Evolutionary conservation across 1,140 invertebrate genomes (phyloP).

Genomic region (Eueides isabella): DNA sequence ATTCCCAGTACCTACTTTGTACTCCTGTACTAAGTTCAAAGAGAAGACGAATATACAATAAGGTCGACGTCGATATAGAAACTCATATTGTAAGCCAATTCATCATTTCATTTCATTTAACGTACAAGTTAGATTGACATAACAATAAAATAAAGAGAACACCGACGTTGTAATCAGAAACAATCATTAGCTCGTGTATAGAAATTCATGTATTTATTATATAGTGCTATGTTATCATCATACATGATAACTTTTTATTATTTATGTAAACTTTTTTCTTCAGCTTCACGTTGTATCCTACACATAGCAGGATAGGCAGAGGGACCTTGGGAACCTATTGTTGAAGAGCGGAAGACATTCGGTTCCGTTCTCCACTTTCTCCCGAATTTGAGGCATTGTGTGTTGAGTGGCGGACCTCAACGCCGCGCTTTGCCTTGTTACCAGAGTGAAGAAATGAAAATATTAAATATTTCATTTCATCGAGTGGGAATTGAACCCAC

Average conservation of each 20-base stretch:
- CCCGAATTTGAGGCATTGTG: no score
- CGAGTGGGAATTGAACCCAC: no score
- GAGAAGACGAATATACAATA: constrained; percentile 85
- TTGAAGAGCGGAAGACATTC: no score
- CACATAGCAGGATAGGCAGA: no score
- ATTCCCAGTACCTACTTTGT: constrained; percentile 86
- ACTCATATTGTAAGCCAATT: constrained; percentile 89
- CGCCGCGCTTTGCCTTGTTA: no score
- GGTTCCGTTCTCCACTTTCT: no score
- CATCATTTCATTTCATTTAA: constrained; percentile 15
- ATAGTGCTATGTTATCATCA: background rate
- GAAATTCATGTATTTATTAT: background rate
- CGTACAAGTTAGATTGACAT: constrained; percentile 14
- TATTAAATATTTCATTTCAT: no score
- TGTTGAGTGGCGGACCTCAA: no score
- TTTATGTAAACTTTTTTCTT: background rate
- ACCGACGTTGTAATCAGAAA: background rate
- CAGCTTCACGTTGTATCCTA: no score
- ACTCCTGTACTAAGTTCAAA: constrained; percentile 89
- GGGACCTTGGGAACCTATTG: no score
- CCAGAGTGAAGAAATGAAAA: no score
- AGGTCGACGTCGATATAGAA: constrained; percentile 92
- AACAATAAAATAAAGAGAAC: constrained; percentile 1
- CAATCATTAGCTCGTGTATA: background rate
- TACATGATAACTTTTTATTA: background rate